phyloP scores from a whole-genome alignment of 2,888 invertebrate species.

The Micoletzkya japonica region DNA sequence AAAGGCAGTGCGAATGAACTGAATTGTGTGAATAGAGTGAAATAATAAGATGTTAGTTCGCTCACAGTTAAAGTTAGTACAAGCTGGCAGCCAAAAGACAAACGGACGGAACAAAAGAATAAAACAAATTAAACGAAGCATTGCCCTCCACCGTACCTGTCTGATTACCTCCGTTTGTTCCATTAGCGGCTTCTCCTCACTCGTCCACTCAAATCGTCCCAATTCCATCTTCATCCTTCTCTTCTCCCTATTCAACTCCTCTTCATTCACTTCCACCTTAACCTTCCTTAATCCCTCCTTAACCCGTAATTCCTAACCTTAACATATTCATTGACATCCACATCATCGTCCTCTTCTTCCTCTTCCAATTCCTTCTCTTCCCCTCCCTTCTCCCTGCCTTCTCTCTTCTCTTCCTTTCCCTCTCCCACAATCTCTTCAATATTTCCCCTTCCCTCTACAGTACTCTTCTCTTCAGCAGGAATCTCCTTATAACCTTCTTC shows the following conservation, averaged over 20 bases:
- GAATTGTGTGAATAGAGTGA: too few species aligned
- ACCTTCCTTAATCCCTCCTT: not conserved
- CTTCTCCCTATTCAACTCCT: not conserved
- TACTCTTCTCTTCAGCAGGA: too few species aligned
- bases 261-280: slow-evolving; percentile 6
- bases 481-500: too few species aligned
- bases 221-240: slow-evolving; percentile 11
- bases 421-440: not conserved
- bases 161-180: slow-evolving; percentile 33
- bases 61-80: not conserved
- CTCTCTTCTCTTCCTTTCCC: slow-evolving; percentile 24
- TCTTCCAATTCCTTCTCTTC: slow-evolving; percentile 23
- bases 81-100: not conserved
- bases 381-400: slow-evolving; percentile 25
- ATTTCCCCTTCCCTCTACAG: too few species aligned
- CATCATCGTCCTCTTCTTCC: slow-evolving; percentile 9
- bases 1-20: too few species aligned
- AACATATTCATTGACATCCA: not conserved
- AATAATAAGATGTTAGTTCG: too few species aligned
- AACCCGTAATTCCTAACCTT: not conserved
- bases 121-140: too few species aligned
- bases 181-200: slow-evolving; percentile 21
- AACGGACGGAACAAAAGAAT: too few species aligned
- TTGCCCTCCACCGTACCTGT: slow-evolving; percentile 30
- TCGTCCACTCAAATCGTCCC: slow-evolving; percentile 25